Conservation (phyloP, 2,797 vertebrate species). For the Okamejei kenojei region DNA sequence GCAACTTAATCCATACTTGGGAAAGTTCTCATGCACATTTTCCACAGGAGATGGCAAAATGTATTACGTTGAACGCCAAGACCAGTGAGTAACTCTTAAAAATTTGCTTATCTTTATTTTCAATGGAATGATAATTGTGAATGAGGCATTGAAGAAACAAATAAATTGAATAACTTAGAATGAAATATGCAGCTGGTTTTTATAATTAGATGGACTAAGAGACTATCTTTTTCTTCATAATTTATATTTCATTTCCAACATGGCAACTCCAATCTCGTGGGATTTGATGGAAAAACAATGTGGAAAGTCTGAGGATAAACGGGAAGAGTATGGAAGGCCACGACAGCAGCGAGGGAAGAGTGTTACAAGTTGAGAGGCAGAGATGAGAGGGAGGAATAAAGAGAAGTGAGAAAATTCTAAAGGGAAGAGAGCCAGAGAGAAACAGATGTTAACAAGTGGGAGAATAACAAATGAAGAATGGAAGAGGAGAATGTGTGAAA, state of each 20-base stretch:
- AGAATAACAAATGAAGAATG: neutral
- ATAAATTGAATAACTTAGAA: neutral
- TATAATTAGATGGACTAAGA: neutral
- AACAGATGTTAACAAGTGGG: neutral
- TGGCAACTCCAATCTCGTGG: neutral
- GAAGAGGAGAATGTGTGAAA: slow-evolving; percentile 7
- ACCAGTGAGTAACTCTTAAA: neutral
- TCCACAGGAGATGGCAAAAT: slow-evolving; percentile 5
- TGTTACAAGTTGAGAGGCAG: neutral
- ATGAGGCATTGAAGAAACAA: neutral
- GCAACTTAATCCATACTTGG: neutral
- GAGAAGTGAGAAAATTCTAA: neutral
- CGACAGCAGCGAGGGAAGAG: neutral
- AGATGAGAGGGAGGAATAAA: neutral
- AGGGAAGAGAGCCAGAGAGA: neutral
- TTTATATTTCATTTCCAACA: neutral
- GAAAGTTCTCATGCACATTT: slow-evolving; percentile 30
- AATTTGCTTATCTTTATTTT: neutral
- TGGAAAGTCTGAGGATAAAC: neutral
- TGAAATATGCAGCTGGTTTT: neutral
- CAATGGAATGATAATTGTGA: neutral
- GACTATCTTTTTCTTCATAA: neutral
- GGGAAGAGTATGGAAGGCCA: neutral
- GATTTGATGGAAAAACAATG: neutral
- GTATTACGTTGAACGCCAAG: neutral